phyloP scores from a whole-genome alignment of 2,113 vertebrate genomes.

The Ictalurus punctatus region DNA sequence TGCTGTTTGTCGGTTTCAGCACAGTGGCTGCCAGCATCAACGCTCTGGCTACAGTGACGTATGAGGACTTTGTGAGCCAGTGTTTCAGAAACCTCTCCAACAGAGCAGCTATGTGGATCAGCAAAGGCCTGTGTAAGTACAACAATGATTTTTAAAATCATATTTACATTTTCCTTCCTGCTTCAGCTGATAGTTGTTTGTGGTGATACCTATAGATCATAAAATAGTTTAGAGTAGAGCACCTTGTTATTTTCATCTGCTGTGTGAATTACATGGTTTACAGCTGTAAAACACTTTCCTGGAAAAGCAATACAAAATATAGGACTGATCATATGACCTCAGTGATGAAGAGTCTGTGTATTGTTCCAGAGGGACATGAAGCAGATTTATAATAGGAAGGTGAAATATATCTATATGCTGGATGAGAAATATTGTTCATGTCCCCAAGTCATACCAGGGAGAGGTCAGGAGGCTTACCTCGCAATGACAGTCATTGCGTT shows the following conservation, averaged over 20 bases:
- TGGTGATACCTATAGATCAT: neutral
- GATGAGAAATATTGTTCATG: neutral
- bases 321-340: conserved; percentile 1
- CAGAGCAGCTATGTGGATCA: conserved; percentile 76
- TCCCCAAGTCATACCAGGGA: neutral
- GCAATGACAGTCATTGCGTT: neutral
- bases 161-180: neutral
- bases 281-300: neutral
- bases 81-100: conserved; percentile 73
- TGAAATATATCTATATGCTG: neutral
- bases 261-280: neutral
- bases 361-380: neutral
- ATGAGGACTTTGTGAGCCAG: conserved; percentile 82
- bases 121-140: conserved; percentile 84
- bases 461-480: neutral
- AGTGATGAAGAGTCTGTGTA: neutral
- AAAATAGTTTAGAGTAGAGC: neutral
- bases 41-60: conserved; percentile 85
- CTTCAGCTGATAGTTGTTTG: neutral
- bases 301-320: conserved; percentile 11
- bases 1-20: conserved; percentile 63
- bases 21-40: conserved; percentile 88
- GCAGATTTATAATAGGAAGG: neutral
- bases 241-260: neutral
- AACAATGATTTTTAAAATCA: neutral